These are phyloP conservation scores for Drosophila kokeensis DNA, from an alignment of 2,888 invertebrate genomes.

Conservation along the genomic window DNA sequence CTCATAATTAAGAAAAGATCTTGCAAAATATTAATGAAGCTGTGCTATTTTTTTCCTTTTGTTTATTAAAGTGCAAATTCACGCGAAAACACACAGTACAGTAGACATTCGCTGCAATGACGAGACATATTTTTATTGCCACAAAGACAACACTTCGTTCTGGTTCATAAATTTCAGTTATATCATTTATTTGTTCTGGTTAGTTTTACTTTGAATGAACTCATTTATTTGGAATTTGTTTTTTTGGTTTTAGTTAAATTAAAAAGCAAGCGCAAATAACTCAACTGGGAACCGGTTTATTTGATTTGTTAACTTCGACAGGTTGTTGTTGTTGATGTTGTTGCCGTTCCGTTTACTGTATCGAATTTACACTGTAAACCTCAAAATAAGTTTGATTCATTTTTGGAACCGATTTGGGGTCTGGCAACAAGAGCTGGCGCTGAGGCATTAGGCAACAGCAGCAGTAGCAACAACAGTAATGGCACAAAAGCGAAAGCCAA, in stretches of 20 bases:
- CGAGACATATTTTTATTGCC: neutral
- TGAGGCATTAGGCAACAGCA: slow-evolving; percentile 68
- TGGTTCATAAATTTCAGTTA: neutral
- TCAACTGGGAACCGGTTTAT: slow-evolving; percentile 16
- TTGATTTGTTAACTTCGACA: slow-evolving; percentile 2
- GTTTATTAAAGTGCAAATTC: slow-evolving; percentile 29
- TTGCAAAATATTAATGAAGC: slow-evolving; percentile 65
- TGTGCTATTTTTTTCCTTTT: slow-evolving; percentile 27
- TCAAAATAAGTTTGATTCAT: slow-evolving; percentile 71
- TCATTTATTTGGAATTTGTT: slow-evolving; percentile 5
- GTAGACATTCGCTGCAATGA: slow-evolving; percentile 11
- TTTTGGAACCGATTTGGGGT: slow-evolving; percentile 65
- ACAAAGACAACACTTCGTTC: neutral
- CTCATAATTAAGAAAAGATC: slow-evolving; percentile 76
- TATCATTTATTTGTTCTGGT: neutral
- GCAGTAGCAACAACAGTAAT: slow-evolving; percentile 41
- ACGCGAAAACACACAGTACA: slow-evolving; percentile 21
- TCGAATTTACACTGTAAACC: slow-evolving; percentile 32
- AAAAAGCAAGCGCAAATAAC: slow-evolving; percentile 1
- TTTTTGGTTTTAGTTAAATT: neutral
- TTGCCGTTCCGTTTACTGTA: slow-evolving; percentile 15
- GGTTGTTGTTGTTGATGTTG: slow-evolving; percentile 8
- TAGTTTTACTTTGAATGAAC: slow-evolving; percentile 1
- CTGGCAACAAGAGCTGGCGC: slow-evolving; percentile 34
- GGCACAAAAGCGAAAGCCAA: slow-evolving; percentile 79